Evolutionary conservation across 2,113 vertebrate genomes (phyloP).

Genomic region (Globicephala melas): DNA sequence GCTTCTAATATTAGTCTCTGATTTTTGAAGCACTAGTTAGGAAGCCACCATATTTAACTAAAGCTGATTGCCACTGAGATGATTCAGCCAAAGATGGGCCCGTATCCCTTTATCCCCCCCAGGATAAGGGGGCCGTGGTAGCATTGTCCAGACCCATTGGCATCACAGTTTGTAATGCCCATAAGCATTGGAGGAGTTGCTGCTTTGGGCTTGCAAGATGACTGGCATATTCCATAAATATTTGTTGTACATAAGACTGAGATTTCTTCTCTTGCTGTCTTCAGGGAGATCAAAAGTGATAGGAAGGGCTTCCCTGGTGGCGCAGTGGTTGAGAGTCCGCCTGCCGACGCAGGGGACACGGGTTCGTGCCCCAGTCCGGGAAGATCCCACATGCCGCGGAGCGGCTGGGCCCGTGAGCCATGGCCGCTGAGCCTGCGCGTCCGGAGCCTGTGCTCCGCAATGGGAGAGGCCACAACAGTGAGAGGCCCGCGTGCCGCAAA

Average conservation of each 20-base stretch:
- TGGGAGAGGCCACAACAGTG: too few relatives aligned
- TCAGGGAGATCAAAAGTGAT: slow-evolving; percentile 19
- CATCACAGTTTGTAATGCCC: neutral
- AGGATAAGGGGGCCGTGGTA: neutral
- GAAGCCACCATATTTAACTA: neutral
- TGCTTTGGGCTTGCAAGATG: neutral
- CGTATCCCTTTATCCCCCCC: neutral
- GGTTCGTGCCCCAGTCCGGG: too few relatives aligned
- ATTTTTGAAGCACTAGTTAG: neutral
- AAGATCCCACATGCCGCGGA: too few relatives aligned
- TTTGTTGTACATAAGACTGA: neutral
- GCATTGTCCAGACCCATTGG: neutral
- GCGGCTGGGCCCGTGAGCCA: too few relatives aligned
- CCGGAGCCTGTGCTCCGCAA: too few relatives aligned
- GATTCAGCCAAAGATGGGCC: neutral
- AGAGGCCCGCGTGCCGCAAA: too few relatives aligned
- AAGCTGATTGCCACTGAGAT: neutral
- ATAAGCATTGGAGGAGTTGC: neutral
- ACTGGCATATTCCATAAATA: neutral
- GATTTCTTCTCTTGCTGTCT: neutral
- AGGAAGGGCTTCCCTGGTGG: neutral
- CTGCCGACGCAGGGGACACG: too few relatives aligned
- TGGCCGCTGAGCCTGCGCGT: too few relatives aligned
- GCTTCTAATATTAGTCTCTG: neutral
- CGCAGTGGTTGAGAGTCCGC: too few relatives aligned